Evolutionary conservation across 2,797 vertebrate genomes (phyloP).

Genomic region (Etheostoma perlongum): DNA sequence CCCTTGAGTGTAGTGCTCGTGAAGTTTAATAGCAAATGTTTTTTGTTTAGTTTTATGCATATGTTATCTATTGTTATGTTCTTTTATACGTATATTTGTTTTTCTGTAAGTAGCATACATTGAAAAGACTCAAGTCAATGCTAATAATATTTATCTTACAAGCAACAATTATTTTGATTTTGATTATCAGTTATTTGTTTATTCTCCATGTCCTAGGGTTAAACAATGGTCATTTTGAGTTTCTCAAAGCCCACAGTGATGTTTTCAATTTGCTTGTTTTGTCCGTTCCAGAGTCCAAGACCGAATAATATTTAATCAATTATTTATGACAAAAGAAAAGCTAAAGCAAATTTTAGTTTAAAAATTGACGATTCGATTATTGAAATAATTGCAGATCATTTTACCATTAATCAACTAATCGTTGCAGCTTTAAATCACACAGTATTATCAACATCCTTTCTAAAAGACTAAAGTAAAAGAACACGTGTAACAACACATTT

Average conservation of each 20-base stretch:
- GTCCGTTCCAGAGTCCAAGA: neutral
- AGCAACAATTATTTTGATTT: constrained; percentile 4
- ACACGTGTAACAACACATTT: neutral
- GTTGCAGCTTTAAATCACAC: neutral
- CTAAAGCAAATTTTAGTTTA: neutral
- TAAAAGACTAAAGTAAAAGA: neutral
- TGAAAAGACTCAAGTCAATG: neutral
- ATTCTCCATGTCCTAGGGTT: too few relatives aligned
- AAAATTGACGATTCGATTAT: neutral
- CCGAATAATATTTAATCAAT: neutral
- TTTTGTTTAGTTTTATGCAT: neutral
- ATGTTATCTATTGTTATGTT: neutral
- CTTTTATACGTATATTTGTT: neutral
- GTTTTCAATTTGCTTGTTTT: constrained; percentile 1
- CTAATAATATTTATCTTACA: neutral
- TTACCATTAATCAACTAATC: neutral
- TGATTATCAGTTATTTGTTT: neutral
- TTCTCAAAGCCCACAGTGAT: neutral
- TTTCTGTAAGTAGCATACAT: neutral
- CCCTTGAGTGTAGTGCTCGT: neutral
- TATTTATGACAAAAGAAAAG: neutral
- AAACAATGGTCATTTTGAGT: neutral
- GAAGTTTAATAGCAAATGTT: constrained; percentile 1
- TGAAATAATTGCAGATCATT: neutral
- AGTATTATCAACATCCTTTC: neutral